Percentiles rank a stretch among this genome's conserved stretches.
phyloP scores from a whole-genome alignment of 2,888 invertebrate genomes.

The Sarcophaga carnaria region DNA sequence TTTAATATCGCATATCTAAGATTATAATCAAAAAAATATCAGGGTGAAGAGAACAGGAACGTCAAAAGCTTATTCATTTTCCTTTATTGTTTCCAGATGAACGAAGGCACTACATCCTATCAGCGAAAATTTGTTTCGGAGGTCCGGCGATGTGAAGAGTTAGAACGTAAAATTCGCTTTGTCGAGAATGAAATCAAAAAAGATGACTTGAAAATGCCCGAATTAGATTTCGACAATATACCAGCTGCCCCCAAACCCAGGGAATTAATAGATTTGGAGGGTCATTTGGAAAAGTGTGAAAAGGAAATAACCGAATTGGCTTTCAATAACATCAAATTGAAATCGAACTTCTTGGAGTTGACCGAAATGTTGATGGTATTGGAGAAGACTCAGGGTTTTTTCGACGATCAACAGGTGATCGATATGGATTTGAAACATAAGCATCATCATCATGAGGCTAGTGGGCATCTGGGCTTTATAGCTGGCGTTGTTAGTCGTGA shows the following conservation, averaged over 20 bases:
- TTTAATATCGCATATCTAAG: too few relatives aligned
- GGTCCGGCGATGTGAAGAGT: slow-evolving; percentile 92
- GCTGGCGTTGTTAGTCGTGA: slow-evolving; percentile 94
- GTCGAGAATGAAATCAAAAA: slow-evolving; percentile 91
- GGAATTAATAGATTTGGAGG: slow-evolving; percentile 90
- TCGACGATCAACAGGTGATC: slow-evolving; percentile 80
- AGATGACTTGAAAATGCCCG: slow-evolving; percentile 88
- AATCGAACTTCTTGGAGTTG: slow-evolving; percentile 95
- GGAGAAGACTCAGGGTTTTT: slow-evolving; percentile 90
- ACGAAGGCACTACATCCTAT: slow-evolving; percentile 90
- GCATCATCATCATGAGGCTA: slow-evolving; percentile 82
- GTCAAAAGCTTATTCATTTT: too few relatives aligned
- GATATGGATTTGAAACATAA: slow-evolving; percentile 78
- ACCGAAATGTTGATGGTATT: slow-evolving; percentile 96
- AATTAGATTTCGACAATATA: slow-evolving; percentile 85
- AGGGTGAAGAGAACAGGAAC: too few relatives aligned
- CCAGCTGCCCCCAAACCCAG: slow-evolving; percentile 90
- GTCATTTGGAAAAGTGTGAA: slow-evolving; percentile 97
- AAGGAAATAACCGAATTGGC: slow-evolving; percentile 96
- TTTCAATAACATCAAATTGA: slow-evolving; percentile 95
- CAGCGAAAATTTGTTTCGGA: slow-evolving; percentile 93
- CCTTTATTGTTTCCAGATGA: slow-evolving; percentile 84
- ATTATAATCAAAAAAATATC: too few relatives aligned
- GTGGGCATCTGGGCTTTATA: slow-evolving; percentile 86
- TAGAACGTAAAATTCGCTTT: slow-evolving; percentile 91